Base-by-base conservation (phyloP, 53 echinoderm and acorn worm genomes). In the Echinarachnius parma region DNA sequence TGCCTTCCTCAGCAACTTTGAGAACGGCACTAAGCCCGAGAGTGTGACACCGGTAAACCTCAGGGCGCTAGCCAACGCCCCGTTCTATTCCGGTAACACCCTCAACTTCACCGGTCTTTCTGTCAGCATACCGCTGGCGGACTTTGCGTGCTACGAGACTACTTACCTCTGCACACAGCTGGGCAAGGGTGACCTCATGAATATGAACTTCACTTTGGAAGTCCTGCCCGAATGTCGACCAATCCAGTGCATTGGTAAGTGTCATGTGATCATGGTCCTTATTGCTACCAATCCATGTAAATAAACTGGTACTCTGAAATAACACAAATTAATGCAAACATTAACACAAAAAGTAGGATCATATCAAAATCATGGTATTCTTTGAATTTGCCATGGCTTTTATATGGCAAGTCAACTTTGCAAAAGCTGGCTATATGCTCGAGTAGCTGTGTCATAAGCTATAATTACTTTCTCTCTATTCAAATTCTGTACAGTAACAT, bases 1-100 rank as follows among this genome's bases (percentile, higher is more conserved):
- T 0, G 69, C 79, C 14, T 92, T 75, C 63, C 58, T 84, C 39
- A 77, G 77, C 36, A 60, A 53, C 29, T 77, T 67, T 1, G 31
- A 55, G 3, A 53, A 76, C 28, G 83, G 83, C 2, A 72, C 57
- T 5, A 72, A 55, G 36, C 55, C 39, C 16, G 11, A 21, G 1
- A 8, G 27, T 0, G 25, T 22, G 57, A 56, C 28, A 5, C 1
- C 55, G 7, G 57, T 57, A 2, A 33, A 56, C 10, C 74, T 72
- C 3, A 57, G 74, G 15, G 0, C 26, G 22, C 74, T 72, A 5
- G 42, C 74, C 42, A 10, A 72, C 28, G 56, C 74, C 26, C 45
- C 74, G 23, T 72, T 72, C 42, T 72, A 72, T 26, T 72, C 74
- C 13, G 74, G 74, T 2, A 34, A 30, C 28, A 72, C 74, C 27